These are phyloP conservation scores for Heliothis subflexa DNA, from an alignment of 1,140 invertebrate species.

Conservation along the genomic window DNA sequence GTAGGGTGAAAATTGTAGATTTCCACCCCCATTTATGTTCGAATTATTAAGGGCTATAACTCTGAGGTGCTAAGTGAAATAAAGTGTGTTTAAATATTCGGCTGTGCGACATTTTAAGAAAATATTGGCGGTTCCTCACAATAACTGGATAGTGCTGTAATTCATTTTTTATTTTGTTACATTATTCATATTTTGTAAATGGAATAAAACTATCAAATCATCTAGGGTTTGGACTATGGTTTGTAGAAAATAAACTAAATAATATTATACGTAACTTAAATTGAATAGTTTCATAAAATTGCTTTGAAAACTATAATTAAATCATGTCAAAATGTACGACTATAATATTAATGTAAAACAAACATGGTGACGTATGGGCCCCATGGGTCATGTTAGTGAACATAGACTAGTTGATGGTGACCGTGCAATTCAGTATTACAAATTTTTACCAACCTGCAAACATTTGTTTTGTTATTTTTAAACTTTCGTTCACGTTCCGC, in stretches of 20 bases:
- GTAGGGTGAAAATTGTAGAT: constrained; percentile 37
- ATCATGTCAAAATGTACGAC: constrained; percentile 7
- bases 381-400: constrained; percentile 7
- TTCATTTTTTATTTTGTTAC: background rate
- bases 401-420: background rate
- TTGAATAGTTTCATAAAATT: too few relatives aligned
- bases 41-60: constrained; percentile 52
- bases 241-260: too few relatives aligned
- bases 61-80: constrained; percentile 51
- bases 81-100: constrained; percentile 49
- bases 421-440: constrained; percentile 11
- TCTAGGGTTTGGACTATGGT: background rate
- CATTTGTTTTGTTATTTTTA: background rate
- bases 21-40: constrained; percentile 36
- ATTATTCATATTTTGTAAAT: background rate
- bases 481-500: background rate
- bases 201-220: background rate
- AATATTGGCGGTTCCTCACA: constrained; percentile 26
- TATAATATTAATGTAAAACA: constrained; percentile 23
- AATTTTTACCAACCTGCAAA: constrained; percentile 1
- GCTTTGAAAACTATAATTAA: too few relatives aligned
- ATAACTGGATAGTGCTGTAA: background rate
- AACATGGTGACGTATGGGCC: constrained; percentile 11
- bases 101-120: constrained; percentile 27
- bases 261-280: too few relatives aligned